Base-by-base conservation (phyloP, 2,888 invertebrate genomes). In the Drosophila melanosoma region DNA sequence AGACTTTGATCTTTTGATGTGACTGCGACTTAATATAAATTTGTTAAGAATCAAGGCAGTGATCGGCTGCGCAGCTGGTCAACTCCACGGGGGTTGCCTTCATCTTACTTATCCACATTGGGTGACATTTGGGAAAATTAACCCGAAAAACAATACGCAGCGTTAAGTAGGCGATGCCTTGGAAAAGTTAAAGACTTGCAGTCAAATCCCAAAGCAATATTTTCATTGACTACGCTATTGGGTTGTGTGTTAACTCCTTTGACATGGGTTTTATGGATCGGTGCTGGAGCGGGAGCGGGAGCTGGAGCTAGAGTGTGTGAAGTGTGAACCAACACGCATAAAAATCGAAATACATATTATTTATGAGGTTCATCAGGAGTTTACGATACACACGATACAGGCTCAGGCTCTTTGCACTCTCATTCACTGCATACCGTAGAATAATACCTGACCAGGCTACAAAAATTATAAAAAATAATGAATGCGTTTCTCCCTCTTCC, bases 361-460 rank as follows among this genome's bases (percentile, higher is more conserved):
- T 91, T 91, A 91, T 90, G 91, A 90, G 82, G 81, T 83, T 84
- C 90, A 91, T 92, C 88, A 91, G 89, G 89, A 89, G 87, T 91
- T 91, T 91, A 92, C 88, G 89, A 89, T 78, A 74, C 63, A 62
- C 63, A 61, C 54, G 36, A 42, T 38, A 59, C 56, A 63, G 68
- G 42, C 60, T 69, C 36, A 26, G 36, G 26, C 54, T 54, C 17
- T 26, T 49, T 26, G 45, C 23, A 26, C 26, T 36, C 70, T 70
- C 78, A 78, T 78, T 78, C 79, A 78, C 58, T 48, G 69, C 67
- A 52, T 51, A 51, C 63, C 20, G 45, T 67, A 51, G 53, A 69
- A 35, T 48, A 26, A 86, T 90, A 90, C 87, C 90, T 81, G 82
- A 76, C 67, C 76, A 63, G 74, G 77, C 76, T 77, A 77, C 86